A percentile compares a stretch with the other conserved stretches of the same genome.
Evolutionary conservation across 2,888 invertebrate genomes (phyloP).

Genomic region (Drosophila borealis): DNA sequence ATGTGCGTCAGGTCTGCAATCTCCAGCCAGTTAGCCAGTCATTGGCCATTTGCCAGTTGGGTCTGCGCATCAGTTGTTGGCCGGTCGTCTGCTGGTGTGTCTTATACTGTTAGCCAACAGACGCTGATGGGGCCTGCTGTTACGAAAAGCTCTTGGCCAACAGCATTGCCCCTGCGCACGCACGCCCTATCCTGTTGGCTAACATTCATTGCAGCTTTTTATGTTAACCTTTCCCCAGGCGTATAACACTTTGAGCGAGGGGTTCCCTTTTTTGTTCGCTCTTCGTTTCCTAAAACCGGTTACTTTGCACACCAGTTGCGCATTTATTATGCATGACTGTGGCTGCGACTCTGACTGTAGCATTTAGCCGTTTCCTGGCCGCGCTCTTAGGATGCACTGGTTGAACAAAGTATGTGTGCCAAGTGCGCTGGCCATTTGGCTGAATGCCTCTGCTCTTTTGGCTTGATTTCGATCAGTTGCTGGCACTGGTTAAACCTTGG

Average conservation of each 20-base stretch:
- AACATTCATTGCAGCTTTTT: constrained; percentile 60
- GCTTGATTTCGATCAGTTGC: constrained; percentile 59
- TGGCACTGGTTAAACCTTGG: constrained; percentile 76
- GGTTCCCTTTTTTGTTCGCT: constrained; percentile 9
- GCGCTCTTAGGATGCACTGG: constrained; percentile 32
- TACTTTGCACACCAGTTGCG: constrained; percentile 78
- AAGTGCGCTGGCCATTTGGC: constrained; percentile 41
- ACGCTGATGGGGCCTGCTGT: constrained; percentile 21
- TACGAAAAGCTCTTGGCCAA: constrained; percentile 61
- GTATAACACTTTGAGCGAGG: constrained; percentile 62
- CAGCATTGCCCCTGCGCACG: constrained; percentile 46
- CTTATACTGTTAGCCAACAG: constrained; percentile 53
- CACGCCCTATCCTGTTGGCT: constrained; percentile 40
- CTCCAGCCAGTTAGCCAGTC: constrained; percentile 20
- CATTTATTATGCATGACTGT: constrained; percentile 75
- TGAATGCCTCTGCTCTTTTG: constrained; percentile 26
- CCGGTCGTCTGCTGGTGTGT: constrained; percentile 40
- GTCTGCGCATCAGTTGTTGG: constrained; percentile 69
- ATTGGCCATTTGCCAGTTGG: constrained; percentile 15
- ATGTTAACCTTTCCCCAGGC: constrained; percentile 58
- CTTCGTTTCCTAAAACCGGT: constrained; percentile 72
- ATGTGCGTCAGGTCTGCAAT: constrained; percentile 41
- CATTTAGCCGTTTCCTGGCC: constrained; percentile 44
- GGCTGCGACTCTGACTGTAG: constrained; percentile 21
- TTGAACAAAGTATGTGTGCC: constrained; percentile 50